Evolutionary conservation across 2,113 vertebrate genomes (phyloP), one percentile per base, ranked within the genome.

Genomic region (Corydoras sp.): DNA sequence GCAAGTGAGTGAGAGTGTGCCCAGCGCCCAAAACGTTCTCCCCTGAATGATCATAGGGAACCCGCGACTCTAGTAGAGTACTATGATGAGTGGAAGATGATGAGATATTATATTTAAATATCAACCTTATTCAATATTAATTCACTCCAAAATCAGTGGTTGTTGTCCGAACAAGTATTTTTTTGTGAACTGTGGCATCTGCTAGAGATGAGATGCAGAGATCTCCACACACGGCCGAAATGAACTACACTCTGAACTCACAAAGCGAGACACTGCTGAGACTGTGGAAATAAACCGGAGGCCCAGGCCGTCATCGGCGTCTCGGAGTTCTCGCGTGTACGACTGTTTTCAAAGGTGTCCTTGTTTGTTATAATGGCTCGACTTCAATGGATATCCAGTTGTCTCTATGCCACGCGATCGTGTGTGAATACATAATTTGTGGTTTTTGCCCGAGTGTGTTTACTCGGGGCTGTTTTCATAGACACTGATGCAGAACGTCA

Each of bases 401-500:
- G 24, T 48, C 14, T 58, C 14, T 73, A 70, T 68, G 62, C 24
- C 18, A 30, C 30, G 71, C 56, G 63, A 35, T 71, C 29, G 56
- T 72, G 70, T 60, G 70, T 73, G 14, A 13, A 58, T 58, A 63
- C 48, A 58, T 79, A 76, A 72, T 75, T 79, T 67, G 54, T 15
- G 48, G 75, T 65, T 65, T 49, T 15, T 24, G 53, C 54, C 13
- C 74, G 73, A 65, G 68, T 50, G 69, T 51, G 49, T 76, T 60
- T 76, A 68, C 62, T 30, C 71, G 67, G 65, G 60, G 31, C 50
- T 74, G 74, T 72, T 77, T 69, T 77, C 77, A 58, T 76, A 35
- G 74, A 72, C 58, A 75, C 60, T 77, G 81, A 84, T 62, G 76
- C 82, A 84, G 64, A 78, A 72, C 30, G 59, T 62, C 35, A 43